Base-by-base conservation (phyloP, 2,113 vertebrate genomes). In the Cyprinus carpio region DNA sequence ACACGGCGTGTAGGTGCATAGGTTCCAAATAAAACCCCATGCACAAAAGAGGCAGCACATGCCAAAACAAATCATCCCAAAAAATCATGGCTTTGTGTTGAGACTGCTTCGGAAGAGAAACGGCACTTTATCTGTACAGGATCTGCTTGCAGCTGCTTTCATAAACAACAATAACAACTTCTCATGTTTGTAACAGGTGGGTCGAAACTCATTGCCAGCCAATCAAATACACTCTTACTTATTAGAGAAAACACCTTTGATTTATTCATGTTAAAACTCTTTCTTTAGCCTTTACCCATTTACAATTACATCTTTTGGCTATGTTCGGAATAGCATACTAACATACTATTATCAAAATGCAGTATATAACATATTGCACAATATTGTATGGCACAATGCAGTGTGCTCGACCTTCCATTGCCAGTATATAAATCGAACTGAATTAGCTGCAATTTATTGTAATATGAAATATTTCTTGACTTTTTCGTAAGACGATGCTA, bases 41-140 rank as follows among this genome's bases (percentile, higher is more conserved):
- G 89, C 89, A 91, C 85, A 90, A 90, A 89, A 89, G 86, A 89
- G 29, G 92, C 91, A 89, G 89, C 90, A 91, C 87, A 85, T 91
- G 82, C 89, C 40, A 90, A 91, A 93, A 34, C 87, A 91, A 89
- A 90, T 89, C 86, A 84, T 87, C 31, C 1, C 0, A 0, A 20
- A 69, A 34, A 92, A 85, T 87, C 84, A 93, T 92, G 90, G 91
- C 91, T 94, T 82, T 85, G 72, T 76, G 58, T 81, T 93, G 84
- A 91, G 91, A 92, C 92, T 25, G 85, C 91, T 93, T 90, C 91
- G 91, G 91, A 86, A 92, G 93, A 92, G 83, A 93, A 93, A 93
- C 90, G 89, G 90, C 92, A 92, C 90, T 93, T 86, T 81, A 13
- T 74, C 46, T 46, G 60, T 43, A n/a, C 46, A 25, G 27, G 29